Conservation (phyloP, 2,113 vertebrate species). For the Amphilophus citrinellus region DNA sequence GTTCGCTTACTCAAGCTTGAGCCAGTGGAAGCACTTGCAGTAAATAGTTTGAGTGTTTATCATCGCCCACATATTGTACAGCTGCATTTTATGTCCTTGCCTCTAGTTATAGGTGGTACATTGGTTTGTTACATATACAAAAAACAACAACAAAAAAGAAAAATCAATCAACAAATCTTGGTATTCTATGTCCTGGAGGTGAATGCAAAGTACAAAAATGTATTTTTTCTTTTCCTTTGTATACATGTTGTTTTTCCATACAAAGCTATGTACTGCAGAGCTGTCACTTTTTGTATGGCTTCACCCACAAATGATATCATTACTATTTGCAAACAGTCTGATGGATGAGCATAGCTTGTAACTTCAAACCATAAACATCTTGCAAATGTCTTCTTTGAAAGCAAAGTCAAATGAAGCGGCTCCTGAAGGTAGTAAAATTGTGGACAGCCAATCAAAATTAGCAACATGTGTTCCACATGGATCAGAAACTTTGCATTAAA, state of each 20-base stretch:
- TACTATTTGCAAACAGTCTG: no score
- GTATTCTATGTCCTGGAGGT: background rate
- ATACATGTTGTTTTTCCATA: no score
- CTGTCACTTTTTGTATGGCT: background rate
- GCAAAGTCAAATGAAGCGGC: background rate
- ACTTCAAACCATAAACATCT: background rate
- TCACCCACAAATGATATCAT: background rate
- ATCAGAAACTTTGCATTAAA: background rate
- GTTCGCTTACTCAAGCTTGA: background rate
- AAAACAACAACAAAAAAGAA: background rate
- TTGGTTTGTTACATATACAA: background rate
- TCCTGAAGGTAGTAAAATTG: no score
- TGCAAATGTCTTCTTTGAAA: background rate
- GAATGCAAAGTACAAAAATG: background rate
- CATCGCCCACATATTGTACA: background rate
- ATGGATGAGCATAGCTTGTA: no score
- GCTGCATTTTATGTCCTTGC: conserved; percentile 4
- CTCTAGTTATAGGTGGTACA: background rate
- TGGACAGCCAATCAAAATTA: no score
- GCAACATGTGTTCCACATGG: no score
- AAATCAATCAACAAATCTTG: background rate
- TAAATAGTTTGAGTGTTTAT: background rate
- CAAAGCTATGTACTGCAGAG: background rate
- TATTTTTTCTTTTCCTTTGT: background rate
- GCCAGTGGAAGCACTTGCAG: background rate